Conservation (phyloP, 2,797 vertebrate genomes). For the Pipistrellus pygmaeus region DNA sequence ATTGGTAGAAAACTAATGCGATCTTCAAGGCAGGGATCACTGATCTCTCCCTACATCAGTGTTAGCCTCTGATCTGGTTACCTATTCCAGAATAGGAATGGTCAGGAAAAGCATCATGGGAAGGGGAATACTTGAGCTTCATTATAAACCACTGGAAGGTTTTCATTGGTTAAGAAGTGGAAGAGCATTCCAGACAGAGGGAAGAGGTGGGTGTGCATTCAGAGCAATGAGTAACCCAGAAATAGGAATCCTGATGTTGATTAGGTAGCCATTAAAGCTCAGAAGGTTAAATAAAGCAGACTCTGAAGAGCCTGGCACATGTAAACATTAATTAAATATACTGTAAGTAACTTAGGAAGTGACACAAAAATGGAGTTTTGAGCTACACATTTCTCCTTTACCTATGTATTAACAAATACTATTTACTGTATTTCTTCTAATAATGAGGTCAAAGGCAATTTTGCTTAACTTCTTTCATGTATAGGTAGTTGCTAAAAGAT, state of each 20-base stretch:
- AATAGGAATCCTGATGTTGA: background rate
- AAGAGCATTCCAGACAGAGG: background rate
- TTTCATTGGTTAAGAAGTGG: background rate
- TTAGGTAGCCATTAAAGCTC: background rate
- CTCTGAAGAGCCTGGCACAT: background rate
- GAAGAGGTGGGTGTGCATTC: background rate
- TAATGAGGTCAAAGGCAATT: background rate
- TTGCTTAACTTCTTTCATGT: background rate
- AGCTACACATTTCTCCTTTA: background rate
- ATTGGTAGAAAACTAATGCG: background rate
- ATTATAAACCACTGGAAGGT: background rate
- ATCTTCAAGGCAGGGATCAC: background rate
- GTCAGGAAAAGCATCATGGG: background rate
- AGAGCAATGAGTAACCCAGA: background rate
- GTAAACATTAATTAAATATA: background rate
- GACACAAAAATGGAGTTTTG: background rate
- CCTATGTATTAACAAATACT: background rate
- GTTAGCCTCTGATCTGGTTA: background rate
- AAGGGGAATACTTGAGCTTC: background rate
- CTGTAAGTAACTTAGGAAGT: background rate
- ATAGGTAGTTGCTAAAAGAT: background rate
- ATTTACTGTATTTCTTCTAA: constrained; percentile 10
- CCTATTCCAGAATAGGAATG: background rate
- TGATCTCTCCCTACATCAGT: background rate
- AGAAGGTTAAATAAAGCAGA: background rate